These are phyloP conservation scores for Drosophila dunni DNA, from an alignment of 1,140 invertebrate species.

Conservation along the genomic window DNA sequence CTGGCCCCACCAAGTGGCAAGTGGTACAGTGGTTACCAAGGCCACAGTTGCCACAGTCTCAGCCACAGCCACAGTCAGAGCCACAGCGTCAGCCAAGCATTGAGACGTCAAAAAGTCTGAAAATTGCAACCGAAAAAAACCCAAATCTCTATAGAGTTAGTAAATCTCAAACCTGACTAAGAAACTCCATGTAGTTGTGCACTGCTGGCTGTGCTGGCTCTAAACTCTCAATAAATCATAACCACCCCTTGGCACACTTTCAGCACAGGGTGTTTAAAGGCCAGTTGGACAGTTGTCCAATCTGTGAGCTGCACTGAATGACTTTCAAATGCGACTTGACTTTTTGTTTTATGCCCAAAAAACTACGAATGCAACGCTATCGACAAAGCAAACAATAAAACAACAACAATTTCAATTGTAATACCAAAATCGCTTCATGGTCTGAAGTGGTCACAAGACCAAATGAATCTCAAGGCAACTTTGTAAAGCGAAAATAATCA, in stretches of 20 bases:
- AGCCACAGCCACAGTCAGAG: background rate
- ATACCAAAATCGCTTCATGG: conserved; percentile 19
- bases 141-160: background rate
- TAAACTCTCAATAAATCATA: background rate
- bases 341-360: conserved; percentile 35
- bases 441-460: conserved; percentile 10
- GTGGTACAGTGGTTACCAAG: conserved; percentile 19
- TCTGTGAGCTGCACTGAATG: conserved; percentile 8
- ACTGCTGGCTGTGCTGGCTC: too few relatives aligned
- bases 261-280: background rate
- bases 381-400: conserved; percentile 4
- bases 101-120: conserved; percentile 40
- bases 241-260: background rate
- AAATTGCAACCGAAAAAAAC: background rate
- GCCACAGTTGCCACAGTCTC: conserved; percentile 6
- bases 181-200: background rate
- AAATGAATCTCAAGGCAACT: conserved; percentile 22
- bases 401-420: conserved; percentile 25
- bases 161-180: background rate
- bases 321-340: conserved; percentile 26
- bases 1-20: conserved; percentile 27
- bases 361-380: conserved; percentile 15
- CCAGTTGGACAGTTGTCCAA: conserved; percentile 1
- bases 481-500: conserved; percentile 4
- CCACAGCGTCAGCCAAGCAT: conserved; percentile 14